Evolutionary conservation across 2,797 vertebrate species (phyloP), one percentile per base, ranked within the genome.

Genomic region (Coregonus suidteri): DNA sequence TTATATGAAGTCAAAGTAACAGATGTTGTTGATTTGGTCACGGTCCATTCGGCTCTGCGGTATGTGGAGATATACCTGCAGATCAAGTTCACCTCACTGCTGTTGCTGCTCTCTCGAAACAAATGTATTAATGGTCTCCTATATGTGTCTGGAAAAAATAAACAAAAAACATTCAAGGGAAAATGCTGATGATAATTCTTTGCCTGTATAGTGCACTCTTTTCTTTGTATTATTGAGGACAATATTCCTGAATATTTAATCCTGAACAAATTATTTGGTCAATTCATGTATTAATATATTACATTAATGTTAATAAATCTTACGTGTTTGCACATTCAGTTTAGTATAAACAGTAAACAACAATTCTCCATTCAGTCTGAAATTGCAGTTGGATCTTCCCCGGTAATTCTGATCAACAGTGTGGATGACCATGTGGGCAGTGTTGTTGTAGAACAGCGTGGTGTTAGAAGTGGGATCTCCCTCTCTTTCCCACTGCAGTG

Each of bases 71-170:
- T 0, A 4, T 3, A 62, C 2, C 62, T 77, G 67, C 81, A 81
- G 71, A 77, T 74, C 35, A 86, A 56, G 14, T 35, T 67, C 20
- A 83, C n/a, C 0, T 77, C 71, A 73, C 81, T 81, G 54, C 67
- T 77, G 72, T 70, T 71, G 16, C 74, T 73, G 16, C 6, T 76
- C 35, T 75, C 77, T 77, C 81, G 67, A 69, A 83, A 86, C 64
- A 86, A 59, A 35, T n/a, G 52, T 31, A 74, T 16, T 11, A 74
- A n/a, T n/a, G 2, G 1, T 0, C 62, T n/a, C 0, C 53, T 0
- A 0, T 4, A 1, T 20, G 14, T 47, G 77, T 18, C 67, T 70
- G 79, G 81, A 47, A 4, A 71, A 75, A 75, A 11, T 47, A 2
- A 70, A 18, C 1, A 15, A 7, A 1, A 2, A 56, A 18, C 30